These are phyloP conservation scores for Leptopilina syphax DNA, from an alignment of 2,888 invertebrate genomes.

Conservation along the genomic window DNA sequence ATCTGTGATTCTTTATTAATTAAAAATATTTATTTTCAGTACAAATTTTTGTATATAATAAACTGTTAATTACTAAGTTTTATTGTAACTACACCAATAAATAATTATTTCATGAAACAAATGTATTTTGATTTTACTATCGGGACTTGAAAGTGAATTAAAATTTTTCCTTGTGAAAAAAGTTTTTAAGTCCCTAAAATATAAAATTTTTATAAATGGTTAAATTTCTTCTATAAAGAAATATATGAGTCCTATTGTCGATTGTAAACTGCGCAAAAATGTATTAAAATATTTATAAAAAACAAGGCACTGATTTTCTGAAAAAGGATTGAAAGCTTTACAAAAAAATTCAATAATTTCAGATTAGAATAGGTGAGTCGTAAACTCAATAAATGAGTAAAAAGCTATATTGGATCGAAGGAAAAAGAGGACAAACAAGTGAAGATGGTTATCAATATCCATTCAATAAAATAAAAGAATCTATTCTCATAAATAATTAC, in stretches of 20 bases:
- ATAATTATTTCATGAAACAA: no score
- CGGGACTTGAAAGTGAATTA: no score
- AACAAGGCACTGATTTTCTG: conserved; percentile 9
- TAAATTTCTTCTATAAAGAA: background rate
- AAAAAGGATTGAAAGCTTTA: background rate
- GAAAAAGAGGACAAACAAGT: background rate
- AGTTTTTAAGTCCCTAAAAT: no score
- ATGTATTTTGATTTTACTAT: no score
- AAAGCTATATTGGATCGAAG: background rate
- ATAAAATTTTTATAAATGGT: no score
- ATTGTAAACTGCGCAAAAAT: conserved; percentile 1
- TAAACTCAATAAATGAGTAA: conserved; percentile 5
- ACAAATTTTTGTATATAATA: no score
- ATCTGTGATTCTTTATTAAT: background rate
- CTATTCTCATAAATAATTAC: background rate
- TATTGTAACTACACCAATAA: no score
- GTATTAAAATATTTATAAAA: background rate
- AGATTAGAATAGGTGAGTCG: conserved; percentile 27
- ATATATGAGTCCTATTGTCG: background rate
- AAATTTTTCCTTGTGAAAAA: no score
- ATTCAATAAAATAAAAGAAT: background rate
- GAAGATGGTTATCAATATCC: conserved; percentile 9
- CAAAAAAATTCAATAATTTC: conserved; percentile 9
- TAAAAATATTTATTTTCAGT: background rate
- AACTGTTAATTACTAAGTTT: no score